phyloP scores from a whole-genome alignment of 37 sponge, comb jelly and placozoan genomes.

The Spongilla lacustris region DNA sequence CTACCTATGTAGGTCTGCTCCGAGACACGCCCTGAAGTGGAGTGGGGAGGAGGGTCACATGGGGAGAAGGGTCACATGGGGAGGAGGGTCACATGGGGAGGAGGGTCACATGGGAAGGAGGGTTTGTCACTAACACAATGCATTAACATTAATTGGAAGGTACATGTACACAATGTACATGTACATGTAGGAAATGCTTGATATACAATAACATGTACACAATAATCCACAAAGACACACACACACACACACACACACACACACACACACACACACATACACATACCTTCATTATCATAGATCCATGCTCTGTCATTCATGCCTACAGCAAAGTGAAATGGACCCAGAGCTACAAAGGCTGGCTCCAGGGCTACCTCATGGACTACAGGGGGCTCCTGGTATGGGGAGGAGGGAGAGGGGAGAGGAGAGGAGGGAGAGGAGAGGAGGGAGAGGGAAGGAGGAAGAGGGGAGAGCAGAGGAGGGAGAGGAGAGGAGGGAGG shows the following conservation, averaged over 20 bases:
- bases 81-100: background rate
- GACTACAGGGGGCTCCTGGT: conserved; percentile 64
- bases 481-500: background rate
- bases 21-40: conserved; percentile 8
- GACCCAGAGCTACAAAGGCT: conserved; percentile 83
- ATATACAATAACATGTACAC: background rate
- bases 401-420: background rate
- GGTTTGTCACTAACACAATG: no score
- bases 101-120: no score
- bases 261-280: background rate
- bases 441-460: background rate
- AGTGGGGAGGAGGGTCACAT: conserved; percentile 12
- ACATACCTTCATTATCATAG: conserved; percentile 54
- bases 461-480: background rate
- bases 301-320: conserved; percentile 96
- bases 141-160: background rate
- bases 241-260: background rate
- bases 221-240: conserved; percentile 3
- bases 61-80: background rate
- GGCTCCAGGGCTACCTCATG: conserved; percentile 79
- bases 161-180: background rate
- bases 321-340: conserved; percentile 91
- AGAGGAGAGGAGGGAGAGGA: background rate
- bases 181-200: background rate
- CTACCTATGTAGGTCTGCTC: conserved; percentile 87